A percentile compares a stretch with the other conserved stretches of the same genome.
phyloP scores from a whole-genome alignment of 2,888 invertebrate genomes.

The Tenthredo mesomela region DNA sequence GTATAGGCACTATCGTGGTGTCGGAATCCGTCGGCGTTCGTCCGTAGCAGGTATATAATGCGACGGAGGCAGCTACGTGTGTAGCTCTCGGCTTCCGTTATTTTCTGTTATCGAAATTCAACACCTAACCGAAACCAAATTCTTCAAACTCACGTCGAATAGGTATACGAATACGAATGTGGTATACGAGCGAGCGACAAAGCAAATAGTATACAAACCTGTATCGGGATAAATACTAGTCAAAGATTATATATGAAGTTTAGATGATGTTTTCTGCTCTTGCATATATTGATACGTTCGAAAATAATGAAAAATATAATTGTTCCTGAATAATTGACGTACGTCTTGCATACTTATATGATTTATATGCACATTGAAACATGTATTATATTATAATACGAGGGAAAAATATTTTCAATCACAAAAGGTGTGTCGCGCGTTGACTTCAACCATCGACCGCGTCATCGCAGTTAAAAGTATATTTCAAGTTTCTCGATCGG shows the following conservation, averaged over 20 bases:
- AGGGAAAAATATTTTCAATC: slow-evolving; percentile 14
- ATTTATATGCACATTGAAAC: not conserved
- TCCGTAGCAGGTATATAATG: not conserved
- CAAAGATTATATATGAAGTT: not conserved
- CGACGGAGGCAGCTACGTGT: not conserved
- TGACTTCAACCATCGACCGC: not conserved
- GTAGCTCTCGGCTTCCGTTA: not conserved
- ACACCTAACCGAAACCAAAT: not conserved
- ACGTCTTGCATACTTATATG: not conserved
- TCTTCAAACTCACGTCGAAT: not conserved
- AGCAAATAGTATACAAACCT: not conserved
- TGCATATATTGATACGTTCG: not conserved
- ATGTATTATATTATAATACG: not conserved
- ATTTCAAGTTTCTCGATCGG: not conserved
- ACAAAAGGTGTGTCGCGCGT: slow-evolving; percentile 1
- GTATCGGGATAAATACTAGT: not conserved
- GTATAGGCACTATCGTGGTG: not conserved
- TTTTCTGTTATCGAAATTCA: slow-evolving; percentile 1
- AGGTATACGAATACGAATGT: not conserved
- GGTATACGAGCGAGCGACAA: too few relatives aligned
- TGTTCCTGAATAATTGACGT: not conserved
- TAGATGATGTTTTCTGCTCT: not conserved
- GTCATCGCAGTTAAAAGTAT: not conserved
- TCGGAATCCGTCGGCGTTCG: slow-evolving; percentile 10
- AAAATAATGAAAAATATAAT: not conserved